These are phyloP conservation scores for Pantherophis guttatus DNA, from an alignment of 2,113 vertebrate species.

Conservation along the genomic window DNA sequence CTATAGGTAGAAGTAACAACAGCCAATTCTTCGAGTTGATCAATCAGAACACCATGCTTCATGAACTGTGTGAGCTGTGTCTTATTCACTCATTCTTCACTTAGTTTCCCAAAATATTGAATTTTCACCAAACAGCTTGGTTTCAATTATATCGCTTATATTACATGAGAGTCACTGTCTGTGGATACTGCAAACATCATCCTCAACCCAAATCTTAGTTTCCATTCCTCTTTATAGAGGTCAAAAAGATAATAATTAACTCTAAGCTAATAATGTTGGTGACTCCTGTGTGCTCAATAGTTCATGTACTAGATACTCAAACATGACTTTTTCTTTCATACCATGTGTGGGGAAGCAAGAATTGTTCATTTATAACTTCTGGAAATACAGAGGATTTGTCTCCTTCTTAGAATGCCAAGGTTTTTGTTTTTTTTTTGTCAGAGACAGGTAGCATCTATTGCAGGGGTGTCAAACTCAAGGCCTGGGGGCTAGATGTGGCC, in stretches of 20 bases:
- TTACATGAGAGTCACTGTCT: background rate
- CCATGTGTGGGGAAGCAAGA: background rate
- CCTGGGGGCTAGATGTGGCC: no score
- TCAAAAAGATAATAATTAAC: background rate
- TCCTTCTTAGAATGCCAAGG: background rate
- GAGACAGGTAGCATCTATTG: background rate
- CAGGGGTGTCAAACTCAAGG: no score
- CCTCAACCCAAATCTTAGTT: background rate
- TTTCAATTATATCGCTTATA: background rate
- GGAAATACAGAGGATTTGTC: background rate
- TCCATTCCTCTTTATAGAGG: background rate
- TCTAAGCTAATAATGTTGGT: background rate
- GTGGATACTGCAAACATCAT: background rate
- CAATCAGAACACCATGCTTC: background rate
- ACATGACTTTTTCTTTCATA: background rate
- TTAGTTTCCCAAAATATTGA: background rate
- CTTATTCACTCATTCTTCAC: background rate
- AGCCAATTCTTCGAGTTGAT: background rate
- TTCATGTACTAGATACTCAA: background rate
- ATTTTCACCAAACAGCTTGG: background rate
- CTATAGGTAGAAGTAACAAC: background rate
- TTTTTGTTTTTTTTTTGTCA: background rate
- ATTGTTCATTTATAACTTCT: background rate
- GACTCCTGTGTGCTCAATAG: background rate
- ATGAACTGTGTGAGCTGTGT: background rate